Base-by-base conservation (phyloP, 2,888 invertebrate genomes). In the Xestia rhomboidea region DNA sequence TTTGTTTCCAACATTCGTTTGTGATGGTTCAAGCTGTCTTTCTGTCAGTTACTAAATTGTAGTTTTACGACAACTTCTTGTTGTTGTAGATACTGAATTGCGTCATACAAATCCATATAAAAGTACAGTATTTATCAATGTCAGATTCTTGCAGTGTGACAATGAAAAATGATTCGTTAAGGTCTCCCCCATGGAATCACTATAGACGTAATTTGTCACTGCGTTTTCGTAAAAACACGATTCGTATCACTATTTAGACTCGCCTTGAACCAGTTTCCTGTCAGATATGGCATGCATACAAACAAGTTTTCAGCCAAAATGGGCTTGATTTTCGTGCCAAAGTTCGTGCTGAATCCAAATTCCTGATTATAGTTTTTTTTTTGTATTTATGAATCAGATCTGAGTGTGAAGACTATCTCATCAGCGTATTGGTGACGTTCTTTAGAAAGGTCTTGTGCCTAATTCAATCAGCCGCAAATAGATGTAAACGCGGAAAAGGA, bases 201-300 rank as follows among this genome's bases (percentile, higher is more conserved):
- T 63, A 73, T 81, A 60, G 21, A 3, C 24, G 79, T 83, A 69
- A 86, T 86, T 83, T 79, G 77, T 84, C 73, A 80, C 67, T 74
- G 51, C 44, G 67, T 81, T 82, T 87, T 78, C 76, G 73, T 80
- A 67, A 73, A 70, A 84, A 70, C 68, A 27, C 11, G 76, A 86
- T 79, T 77, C 73, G 38, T 83, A 82, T 87, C 81, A 82, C 51
- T 76, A 72, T 82, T 85, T 83, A 76, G 76, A 76, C 57, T 87
- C 77, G 68, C 88, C 85, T 88, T 85, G 88, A 87, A 79, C 82
- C 64, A 80, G 44, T 88, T 86, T 76, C 74, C 77, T 77, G 68
- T 64, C 76, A 62, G 63, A 85, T 73, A 81, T 77, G 76, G 75
- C 82, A 70, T 76, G 81, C 67, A 79, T 68, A 78, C 73, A 66